Base-by-base conservation (phyloP, 2,888 invertebrate species). In the Timema cristinae region DNA sequence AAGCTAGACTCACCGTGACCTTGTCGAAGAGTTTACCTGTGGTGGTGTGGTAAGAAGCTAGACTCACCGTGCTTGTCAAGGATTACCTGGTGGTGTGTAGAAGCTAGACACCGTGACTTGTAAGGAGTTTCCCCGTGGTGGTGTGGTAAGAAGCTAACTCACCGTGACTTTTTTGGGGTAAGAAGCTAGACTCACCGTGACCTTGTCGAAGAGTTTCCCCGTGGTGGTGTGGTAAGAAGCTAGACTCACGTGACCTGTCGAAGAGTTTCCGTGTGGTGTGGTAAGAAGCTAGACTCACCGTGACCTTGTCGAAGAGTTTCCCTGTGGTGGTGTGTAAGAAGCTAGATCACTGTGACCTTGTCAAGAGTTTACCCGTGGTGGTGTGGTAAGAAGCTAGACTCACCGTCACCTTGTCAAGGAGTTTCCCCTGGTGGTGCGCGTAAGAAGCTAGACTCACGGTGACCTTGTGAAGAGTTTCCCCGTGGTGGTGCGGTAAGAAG, bases 361-460 rank as follows among this genome's bases (percentile, higher is more conserved):
- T 95, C 95, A 97, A 91, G 69, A 96, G 86, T 83, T 93, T 94
- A 67, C 95, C 95, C 54, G 92, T 92, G 5, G 94, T 92, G 7
- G 94, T 93, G 79, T 93, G 92, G 92, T 90, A 13, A 96, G 85
- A 68, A 96, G 84, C 7, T 13, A 6, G 13, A 79, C 84, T 85
- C 84, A 95, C 95, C 83, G 91, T 91, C 75, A 97, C 88, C 73
- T 93, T 92, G 79, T 95, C 95, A 79, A 97, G 91, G 69, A 96
- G 86, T 83, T 93, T 94, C 67, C 95, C 95, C 54, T n/a, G n/a
- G 92, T 92, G 5, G 94, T 92, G 7, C 94, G 93, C 9, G 79
- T 90, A 13, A 96, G 85, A 68, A 96, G 84, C 7, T 13, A 6
- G 13, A 79, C 84, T 85, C 84, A 95, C 95, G 83, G 91, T 91